Conservation (phyloP, 1,140 invertebrate genomes). For the Propsilocerus akamusi region DNA sequence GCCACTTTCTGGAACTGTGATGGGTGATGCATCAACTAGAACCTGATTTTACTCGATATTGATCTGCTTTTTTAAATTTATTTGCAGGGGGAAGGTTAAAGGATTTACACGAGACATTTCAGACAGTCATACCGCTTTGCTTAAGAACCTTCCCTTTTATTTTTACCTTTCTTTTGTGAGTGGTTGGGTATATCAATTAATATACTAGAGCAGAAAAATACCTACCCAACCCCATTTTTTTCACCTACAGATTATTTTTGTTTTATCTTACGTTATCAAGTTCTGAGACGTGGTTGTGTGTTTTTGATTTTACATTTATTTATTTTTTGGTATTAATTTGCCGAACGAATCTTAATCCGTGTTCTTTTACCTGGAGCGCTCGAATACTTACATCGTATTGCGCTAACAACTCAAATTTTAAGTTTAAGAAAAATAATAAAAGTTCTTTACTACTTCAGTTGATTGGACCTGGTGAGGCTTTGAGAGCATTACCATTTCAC, state of each 20-base stretch:
- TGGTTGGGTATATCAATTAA: no score
- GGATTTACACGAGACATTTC: neutral
- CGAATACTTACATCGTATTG: constrained; percentile 37
- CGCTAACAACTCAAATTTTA: constrained; percentile 22
- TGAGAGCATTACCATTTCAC: no score
- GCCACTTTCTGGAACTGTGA: neutral
- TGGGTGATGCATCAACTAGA: neutral
- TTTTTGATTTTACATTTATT: neutral
- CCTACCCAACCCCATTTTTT: neutral
- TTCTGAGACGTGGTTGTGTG: neutral
- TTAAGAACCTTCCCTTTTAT: neutral
- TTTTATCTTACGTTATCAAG: neutral
- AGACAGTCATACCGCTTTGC: neutral
- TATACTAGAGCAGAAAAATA: no score
- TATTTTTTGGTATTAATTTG: neutral
- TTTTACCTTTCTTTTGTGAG: neutral
- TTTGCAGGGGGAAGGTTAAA: neutral
- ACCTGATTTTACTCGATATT: neutral
- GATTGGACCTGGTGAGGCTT: no score
- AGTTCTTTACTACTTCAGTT: no score
- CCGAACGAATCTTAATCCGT: neutral
- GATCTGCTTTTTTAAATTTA: neutral
- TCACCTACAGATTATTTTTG: neutral
- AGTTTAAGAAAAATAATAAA: no score
- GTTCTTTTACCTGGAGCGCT: constrained; percentile 45